Percentiles rank a stretch among this genome's conserved stretches.
Evolutionary conservation across 2,888 invertebrate genomes (phyloP).

Genomic region (Xiphydria camelus): DNA sequence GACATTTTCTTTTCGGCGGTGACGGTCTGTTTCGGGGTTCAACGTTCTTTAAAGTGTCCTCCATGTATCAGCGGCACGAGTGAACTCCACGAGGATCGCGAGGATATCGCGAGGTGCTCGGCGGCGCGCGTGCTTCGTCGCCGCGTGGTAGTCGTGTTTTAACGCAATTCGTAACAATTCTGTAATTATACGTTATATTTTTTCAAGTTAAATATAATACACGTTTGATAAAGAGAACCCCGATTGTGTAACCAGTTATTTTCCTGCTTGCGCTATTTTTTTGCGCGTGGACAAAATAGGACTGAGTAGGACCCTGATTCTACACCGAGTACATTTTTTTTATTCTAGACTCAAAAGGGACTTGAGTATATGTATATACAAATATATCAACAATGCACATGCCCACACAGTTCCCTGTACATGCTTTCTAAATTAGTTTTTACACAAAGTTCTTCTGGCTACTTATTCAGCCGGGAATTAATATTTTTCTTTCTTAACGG

Average conservation of each 20-base stretch:
- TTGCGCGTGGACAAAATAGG: too few species aligned
- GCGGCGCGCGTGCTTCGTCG: background rate
- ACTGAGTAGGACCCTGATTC: too few species aligned
- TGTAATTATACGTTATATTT: slow-evolving; percentile 42
- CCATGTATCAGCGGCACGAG: background rate
- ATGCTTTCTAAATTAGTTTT: too few species aligned
- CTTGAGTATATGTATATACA: too few species aligned
- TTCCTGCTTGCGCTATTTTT: slow-evolving; percentile 5
- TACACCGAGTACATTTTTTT: too few species aligned
- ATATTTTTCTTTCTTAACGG: slow-evolving; percentile 23
- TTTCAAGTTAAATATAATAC: slow-evolving; percentile 44
- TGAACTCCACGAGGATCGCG: background rate
- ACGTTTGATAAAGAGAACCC: slow-evolving; percentile 39
- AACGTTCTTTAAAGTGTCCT: slow-evolving; percentile 9
- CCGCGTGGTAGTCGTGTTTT: background rate
- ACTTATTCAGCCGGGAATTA: too few species aligned
- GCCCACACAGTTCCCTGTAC: too few species aligned
- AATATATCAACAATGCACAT: too few species aligned
- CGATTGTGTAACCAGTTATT: slow-evolving; percentile 26
- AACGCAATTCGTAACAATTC: slow-evolving; percentile 12
- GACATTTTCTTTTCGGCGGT: slow-evolving; percentile 3
- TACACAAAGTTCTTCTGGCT: too few species aligned
- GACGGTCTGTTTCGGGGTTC: slow-evolving; percentile 12
- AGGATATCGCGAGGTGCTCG: too few species aligned
- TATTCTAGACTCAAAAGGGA: too few species aligned